Evolutionary conservation across 2,113 vertebrate genomes (phyloP), one percentile per base, ranked within the genome.

Genomic region (Salvelinus fontinalis): DNA sequence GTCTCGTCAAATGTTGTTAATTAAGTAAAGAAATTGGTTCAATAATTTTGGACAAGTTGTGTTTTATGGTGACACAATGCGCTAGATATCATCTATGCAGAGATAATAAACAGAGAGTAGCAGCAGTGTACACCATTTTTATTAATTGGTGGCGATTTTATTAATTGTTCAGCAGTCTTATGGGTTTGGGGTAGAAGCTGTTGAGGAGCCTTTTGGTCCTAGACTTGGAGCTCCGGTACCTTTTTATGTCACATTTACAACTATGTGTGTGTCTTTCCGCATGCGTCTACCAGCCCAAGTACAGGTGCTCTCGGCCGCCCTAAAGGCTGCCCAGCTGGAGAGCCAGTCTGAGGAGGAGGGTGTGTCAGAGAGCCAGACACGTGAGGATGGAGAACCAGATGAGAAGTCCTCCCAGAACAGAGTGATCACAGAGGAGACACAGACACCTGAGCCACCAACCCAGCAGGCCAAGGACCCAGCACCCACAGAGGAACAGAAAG

Each of bases 281-380:
- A 5, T 84, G 24, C 65, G 27, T 87, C 59, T 13, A 2, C 34
- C 86, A 96, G 96, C 94, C 89, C 95, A 95, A 89, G 94, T 95
- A 49, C 94, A 95, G 89, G 96, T 96, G 34, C 78, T 96, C 74
- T 94, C 95, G 64, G 95, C 95, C 20, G 94, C 95, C 20, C 92
- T 95, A 75, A 94, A 94, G 83, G 95, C 93, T 29, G 91, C 94
- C 12, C 94, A 95, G 88, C 93, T 95, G 5, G 89, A 89, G 51
- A 76, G 31, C 2, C 1, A 70, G 1, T 1, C 8, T 0, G 77
- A 44, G 11, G 83, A 86, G 69, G 34, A 34, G 16, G 67, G 24
- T 2, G 31, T 67, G 29, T 75, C 82, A 6, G 77, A 93, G 81
- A 93, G 88, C 4, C 77, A 80, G 44, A 60, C 31, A 20, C 66